A percentile compares a stretch with the other conserved stretches of the same genome.
Conservation (phyloP, 1,140 invertebrate species). For the Panulirus ornatus region DNA sequence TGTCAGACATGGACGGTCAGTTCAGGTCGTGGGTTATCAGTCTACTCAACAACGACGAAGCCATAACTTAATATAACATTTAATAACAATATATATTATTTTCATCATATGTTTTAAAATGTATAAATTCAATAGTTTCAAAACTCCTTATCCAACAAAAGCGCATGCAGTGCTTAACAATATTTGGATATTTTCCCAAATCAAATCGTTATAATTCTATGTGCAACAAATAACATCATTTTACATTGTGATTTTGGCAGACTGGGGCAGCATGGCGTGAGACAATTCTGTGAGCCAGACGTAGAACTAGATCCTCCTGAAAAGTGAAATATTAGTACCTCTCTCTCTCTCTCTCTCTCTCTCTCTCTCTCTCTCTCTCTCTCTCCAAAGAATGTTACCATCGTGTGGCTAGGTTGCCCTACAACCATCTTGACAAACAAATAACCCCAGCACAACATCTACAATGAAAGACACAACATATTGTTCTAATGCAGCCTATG, state of each 20-base stretch:
- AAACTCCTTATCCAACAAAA: background rate
- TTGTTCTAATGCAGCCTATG: background rate
- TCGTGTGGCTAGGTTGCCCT: background rate
- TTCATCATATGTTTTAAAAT: too few species aligned
- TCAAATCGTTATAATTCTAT: background rate
- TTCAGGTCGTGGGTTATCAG: too few species aligned
- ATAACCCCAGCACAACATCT: background rate
- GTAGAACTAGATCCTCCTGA: background rate
- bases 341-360: background rate
- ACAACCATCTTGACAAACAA: background rate
- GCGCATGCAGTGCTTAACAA: background rate
- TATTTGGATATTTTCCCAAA: too few species aligned
- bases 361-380: background rate
- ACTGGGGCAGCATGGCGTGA: background rate
- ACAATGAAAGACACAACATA: background rate
- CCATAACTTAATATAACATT: too few species aligned
- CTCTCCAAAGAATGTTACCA: background rate
- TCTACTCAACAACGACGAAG: too few species aligned
- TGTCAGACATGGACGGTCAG: too few species aligned
- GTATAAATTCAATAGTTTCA: too few species aligned
- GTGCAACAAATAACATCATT: background rate
- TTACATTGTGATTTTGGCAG: constrained; percentile 3
- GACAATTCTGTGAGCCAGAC: background rate
- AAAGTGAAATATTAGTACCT: background rate
- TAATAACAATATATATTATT: too few species aligned